Evolutionary conservation across 2,888 invertebrate species (phyloP), one percentile per base, ranked within the genome.

Genomic region (Thereva unica): DNA sequence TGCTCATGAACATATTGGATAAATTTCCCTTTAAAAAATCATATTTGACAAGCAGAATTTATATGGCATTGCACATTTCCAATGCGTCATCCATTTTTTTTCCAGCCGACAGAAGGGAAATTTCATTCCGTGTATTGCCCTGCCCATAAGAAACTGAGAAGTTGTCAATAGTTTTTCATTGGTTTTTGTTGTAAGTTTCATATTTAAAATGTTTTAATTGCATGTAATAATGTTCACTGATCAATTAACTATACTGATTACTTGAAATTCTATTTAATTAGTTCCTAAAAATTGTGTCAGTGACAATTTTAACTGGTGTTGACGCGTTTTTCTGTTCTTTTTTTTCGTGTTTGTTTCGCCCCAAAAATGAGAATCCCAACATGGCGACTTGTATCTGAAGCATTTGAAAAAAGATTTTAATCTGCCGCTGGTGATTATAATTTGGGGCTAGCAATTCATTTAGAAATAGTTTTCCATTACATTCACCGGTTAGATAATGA

Each of bases 161-260:
- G 64, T 64, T 59, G 53, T 42, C 44, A 53, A 53, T 65, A 57
- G 54, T 59, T 64, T 57, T 54, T 65, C 47, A 52, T 37, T 42
- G 10, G 40, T 64, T 64, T n/a, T 64, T 52, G 53, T 54, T 61
- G 68, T 68, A 68, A 68, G 68, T 68, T 68, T 49, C 47, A 8
- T 23, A 35, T 37, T 8, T 37, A 42, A 64, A 63, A 52, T 41
- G 12, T 45, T 8, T 35, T 9, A 35, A 44, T 37, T 56, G 47
- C 12, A 37, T 55, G 55, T 42, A 7, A 23, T 55, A 49, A 55
- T 56, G 45, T 38, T 4, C 9, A 37, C 35, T 47, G 47, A 59
- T 45, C 5, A 34, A 10, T 10, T 35, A 8, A 2, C n/a, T 38
- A 35, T 4, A 10, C 1, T 2, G 35, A 50, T 12, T 50, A 23